Base-by-base conservation (phyloP, 2,888 invertebrate genomes). In the Leptinotarsa haldemani region DNA sequence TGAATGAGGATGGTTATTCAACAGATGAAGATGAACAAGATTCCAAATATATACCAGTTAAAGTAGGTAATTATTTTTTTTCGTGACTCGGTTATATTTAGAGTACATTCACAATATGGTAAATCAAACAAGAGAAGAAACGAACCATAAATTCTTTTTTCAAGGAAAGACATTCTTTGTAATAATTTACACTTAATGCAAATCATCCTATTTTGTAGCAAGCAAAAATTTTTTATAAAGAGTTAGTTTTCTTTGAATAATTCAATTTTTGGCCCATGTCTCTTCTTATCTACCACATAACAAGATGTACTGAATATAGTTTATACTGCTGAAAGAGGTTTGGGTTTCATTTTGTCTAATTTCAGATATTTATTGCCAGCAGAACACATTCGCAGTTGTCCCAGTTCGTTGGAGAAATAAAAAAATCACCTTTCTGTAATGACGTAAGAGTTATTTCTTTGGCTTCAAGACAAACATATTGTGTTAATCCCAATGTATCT, bases 311-410 rank as follows among this genome's bases (percentile, higher is more conserved):
- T 40, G 40, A 9, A 40, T 40, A 40, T 9, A 40, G 40, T 40
- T 40, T 40, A 40, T 40, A 40, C 40, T 40, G 40, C 40, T 40
- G 40, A 40, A 40, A 40, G 40, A 40, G 40, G 40, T 40, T 40
- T 40, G 12, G 40, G 40, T 9, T 40, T 40, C 9, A 30, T 40
- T 40, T 40, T 40, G 9, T 40, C 40, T 9, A 7, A 40, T 83
- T 80, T 72, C 88, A 95, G 94, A 94, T 99, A 77, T 96, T 93
- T 84, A 98, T 96, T 86, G 97, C 97, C 86, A 98, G 97, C 78
- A 91, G 99, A 82, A 99, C 99, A 5, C 99, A 99, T 87, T 98
- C 99, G 1, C 99, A 99, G 85, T 87, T 99, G 56, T 92, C 96
- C 0, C 99, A 99, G 87, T 96, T 99, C 88, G 92, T 98, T n/a